These are phyloP conservation scores for Drosophila subsilvestris DNA, from an alignment of 2,888 invertebrate genomes.

Conservation along the genomic window DNA sequence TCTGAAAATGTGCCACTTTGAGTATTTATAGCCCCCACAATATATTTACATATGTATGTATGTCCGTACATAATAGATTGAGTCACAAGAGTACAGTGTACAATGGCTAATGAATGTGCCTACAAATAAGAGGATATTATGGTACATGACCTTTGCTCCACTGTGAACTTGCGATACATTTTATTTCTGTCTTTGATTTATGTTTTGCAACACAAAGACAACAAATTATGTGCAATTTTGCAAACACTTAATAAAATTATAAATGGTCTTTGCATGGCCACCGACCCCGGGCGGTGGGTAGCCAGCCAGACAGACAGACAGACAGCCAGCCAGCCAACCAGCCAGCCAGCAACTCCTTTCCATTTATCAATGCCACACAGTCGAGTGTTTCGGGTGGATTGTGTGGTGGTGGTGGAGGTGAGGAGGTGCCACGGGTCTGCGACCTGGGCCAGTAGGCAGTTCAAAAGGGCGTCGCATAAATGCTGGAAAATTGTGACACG, in stretches of 20 bases:
- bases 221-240: slow-evolving; percentile 81
- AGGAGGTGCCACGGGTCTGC: slow-evolving; percentile 28
- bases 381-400: slow-evolving; percentile 28
- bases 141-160: slow-evolving; percentile 1
- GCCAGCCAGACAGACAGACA: background rate
- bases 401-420: slow-evolving; percentile 2
- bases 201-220: slow-evolving; percentile 62
- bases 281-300: slow-evolving; percentile 33
- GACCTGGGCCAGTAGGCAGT: slow-evolving; percentile 53
- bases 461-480: slow-evolving; percentile 73
- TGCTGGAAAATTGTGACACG: slow-evolving; percentile 80
- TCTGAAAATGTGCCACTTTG: background rate
- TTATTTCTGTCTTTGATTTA: slow-evolving; percentile 55
- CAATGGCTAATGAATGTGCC: background rate
- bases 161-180: slow-evolving; percentile 30
- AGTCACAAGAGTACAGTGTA: background rate
- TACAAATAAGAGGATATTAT: background rate
- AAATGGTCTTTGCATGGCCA: slow-evolving; percentile 76
- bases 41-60: no score
- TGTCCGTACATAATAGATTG: no score
- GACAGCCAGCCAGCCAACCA: slow-evolving; percentile 2
- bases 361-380: slow-evolving; percentile 73
- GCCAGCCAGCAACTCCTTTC: slow-evolving; percentile 58
- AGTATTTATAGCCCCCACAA: no score
- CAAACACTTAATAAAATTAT: slow-evolving; percentile 81